A percentile compares a stretch with the other conserved stretches of the same genome.
Conservation (phyloP, 2,113 vertebrate genomes). For the Cyanistes caeruleus region DNA sequence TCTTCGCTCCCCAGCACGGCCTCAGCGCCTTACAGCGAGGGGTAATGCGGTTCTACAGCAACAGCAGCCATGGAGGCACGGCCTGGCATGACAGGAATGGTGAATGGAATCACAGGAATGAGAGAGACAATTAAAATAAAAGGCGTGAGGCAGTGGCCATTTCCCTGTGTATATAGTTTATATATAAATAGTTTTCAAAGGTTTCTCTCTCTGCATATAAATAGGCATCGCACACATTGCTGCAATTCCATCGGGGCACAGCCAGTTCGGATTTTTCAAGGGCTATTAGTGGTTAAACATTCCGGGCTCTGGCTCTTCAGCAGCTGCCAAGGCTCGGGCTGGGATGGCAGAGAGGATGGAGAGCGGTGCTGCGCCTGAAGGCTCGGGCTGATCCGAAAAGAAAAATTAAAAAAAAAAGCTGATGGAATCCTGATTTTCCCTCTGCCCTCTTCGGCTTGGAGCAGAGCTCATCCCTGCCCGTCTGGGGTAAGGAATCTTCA, state of each 20-base stretch:
- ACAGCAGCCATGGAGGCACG: neutral
- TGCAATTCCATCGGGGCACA: accelerated
- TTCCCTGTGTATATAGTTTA: neutral
- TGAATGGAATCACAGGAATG: neutral
- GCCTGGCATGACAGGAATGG: neutral
- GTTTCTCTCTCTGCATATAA: accelerated
- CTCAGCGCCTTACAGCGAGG: neutral
- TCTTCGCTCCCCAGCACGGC: neutral
- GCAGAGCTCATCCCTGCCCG: neutral
- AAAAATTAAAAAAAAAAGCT: neutral
- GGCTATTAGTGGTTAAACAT: neutral
- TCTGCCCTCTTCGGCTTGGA: neutral
- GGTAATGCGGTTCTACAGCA: neutral
- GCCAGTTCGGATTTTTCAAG: neutral
- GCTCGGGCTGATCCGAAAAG: neutral
- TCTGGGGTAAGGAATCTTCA: neutral
- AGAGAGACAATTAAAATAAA: neutral
- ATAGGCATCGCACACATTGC: neutral
- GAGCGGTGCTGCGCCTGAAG: neutral
- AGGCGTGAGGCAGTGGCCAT: neutral
- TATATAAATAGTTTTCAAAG: neutral
- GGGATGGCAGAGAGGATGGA: neutral
- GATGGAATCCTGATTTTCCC: neutral
- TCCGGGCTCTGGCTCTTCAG: neutral
- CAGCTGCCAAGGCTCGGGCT: neutral